Percentiles rank a stretch among this genome's conserved stretches.
Evolutionary conservation across 2,797 vertebrate genomes (phyloP).

Genomic region (Momotus momota): DNA sequence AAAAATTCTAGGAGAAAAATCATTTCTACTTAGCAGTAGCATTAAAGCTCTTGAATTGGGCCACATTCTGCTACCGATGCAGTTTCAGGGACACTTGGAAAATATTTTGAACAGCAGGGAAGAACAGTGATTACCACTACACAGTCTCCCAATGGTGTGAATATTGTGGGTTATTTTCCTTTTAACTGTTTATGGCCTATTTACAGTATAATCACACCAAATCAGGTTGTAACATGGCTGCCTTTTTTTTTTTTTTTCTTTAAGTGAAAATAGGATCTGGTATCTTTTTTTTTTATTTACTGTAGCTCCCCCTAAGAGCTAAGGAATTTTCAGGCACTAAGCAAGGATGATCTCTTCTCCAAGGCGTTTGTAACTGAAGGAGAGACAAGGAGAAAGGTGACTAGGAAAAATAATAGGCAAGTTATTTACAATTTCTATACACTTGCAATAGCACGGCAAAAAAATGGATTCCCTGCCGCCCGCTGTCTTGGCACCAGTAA

Average conservation of each 20-base stretch:
- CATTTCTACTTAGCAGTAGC: slow-evolving; percentile 25
- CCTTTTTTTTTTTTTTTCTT: background rate
- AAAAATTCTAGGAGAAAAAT: slow-evolving; percentile 31
- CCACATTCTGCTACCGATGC: slow-evolving; percentile 39
- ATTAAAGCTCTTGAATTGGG: slow-evolving; percentile 48
- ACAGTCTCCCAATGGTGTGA: slow-evolving; percentile 24
- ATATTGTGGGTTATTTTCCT: slow-evolving; percentile 55
- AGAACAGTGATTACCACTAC: slow-evolving; percentile 28
- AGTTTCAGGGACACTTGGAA: slow-evolving; percentile 3
- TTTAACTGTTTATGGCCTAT: slow-evolving; percentile 57
- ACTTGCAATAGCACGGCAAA: background rate
- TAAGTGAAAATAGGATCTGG: background rate
- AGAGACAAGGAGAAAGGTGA: background rate
- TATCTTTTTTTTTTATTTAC: background rate
- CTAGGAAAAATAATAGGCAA: background rate
- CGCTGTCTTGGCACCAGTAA: background rate
- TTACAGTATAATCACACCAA: slow-evolving; percentile 54
- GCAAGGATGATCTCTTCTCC: background rate
- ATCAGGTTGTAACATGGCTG: slow-evolving; percentile 15
- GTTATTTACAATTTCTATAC: background rate
- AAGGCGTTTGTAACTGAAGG: background rate
- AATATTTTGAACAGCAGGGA: slow-evolving; percentile 58
- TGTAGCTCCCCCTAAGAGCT: background rate
- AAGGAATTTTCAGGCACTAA: background rate
- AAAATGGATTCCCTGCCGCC: background rate